Evolutionary conservation across 2,113 vertebrate species (phyloP).

Genomic region (Leuciscus idus): DNA sequence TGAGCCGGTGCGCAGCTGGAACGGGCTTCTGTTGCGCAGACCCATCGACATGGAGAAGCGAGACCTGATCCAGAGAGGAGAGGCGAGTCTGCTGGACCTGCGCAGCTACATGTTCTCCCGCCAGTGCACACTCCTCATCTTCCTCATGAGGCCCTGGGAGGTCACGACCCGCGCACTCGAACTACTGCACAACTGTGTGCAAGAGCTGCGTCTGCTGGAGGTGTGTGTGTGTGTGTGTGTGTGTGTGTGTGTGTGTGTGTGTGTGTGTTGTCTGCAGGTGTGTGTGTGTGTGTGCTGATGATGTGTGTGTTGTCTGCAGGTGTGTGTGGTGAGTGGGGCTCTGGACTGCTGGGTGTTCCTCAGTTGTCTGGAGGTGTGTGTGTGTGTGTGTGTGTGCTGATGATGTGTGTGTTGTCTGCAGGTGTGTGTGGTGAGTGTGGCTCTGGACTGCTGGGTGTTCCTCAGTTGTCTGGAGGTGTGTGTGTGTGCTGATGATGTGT

Average conservation of each 20-base stretch:
- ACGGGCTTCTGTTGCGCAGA: constrained; percentile 88
- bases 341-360: too few species aligned
- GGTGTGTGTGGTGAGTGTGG: too few species aligned
- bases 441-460: too few species aligned
- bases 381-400: too few species aligned
- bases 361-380: too few species aligned
- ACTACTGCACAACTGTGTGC: constrained; percentile 96
- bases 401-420: too few species aligned
- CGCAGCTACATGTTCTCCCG: constrained; percentile 97
- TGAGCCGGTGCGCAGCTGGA: constrained; percentile 93
- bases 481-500: neutral
- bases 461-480: too few species aligned
- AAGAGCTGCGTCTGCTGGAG: constrained; percentile 93
- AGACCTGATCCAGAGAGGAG: constrained; percentile 87
- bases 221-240: constrained; percentile 65
- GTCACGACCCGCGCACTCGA: constrained; percentile 92
- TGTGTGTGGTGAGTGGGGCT: too few species aligned
- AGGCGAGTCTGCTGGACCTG: constrained; percentile 91
- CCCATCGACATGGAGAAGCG: constrained; percentile 99
- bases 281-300: too few species aligned
- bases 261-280: too few species aligned
- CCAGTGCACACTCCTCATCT: constrained; percentile 95
- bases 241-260: too few species aligned
- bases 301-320: too few species aligned
- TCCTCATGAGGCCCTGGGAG: constrained; percentile 96